Conservation (phyloP, 35 echinoderm and acorn worm genomes). For the Patiria miniata region DNA sequence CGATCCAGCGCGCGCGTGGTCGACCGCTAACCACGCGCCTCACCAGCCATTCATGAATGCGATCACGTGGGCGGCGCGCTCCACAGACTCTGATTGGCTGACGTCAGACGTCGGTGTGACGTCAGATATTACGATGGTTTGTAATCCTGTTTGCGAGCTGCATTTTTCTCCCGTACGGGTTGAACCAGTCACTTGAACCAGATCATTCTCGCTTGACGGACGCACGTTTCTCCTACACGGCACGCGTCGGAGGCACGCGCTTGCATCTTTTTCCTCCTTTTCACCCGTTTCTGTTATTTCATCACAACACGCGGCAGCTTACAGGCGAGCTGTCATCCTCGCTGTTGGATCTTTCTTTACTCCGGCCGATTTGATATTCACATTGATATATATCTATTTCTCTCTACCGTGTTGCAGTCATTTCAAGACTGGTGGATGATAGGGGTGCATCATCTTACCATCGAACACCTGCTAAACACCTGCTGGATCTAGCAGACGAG, state of each 20-base stretch:
- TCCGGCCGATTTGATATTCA: neutral
- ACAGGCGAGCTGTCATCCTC: no score
- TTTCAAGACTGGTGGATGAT: neutral
- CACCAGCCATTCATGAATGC: neutral
- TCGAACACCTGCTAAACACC: neutral
- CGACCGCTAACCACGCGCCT: neutral
- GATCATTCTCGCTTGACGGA: neutral
- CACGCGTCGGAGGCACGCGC: constrained; percentile 16
- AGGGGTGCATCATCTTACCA: neutral
- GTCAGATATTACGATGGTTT: constrained; percentile 25
- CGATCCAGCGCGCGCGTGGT: neutral
- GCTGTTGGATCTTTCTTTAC: no score
- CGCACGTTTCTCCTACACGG: neutral
- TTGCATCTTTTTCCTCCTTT: neutral
- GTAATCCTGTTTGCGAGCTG: constrained; percentile 13
- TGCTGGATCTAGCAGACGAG: neutral
- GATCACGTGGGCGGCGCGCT: constrained; percentile 19
- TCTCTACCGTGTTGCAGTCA: neutral
- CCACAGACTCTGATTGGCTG: constrained; percentile 17
- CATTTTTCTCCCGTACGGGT: neutral
- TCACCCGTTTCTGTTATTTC: neutral
- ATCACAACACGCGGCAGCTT: no score
- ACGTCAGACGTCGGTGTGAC: constrained; percentile 8
- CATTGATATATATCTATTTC: neutral
- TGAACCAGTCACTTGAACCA: constrained; percentile 18